phyloP scores from a whole-genome alignment of 2,888 invertebrate species.

The Idaea aversata region DNA sequence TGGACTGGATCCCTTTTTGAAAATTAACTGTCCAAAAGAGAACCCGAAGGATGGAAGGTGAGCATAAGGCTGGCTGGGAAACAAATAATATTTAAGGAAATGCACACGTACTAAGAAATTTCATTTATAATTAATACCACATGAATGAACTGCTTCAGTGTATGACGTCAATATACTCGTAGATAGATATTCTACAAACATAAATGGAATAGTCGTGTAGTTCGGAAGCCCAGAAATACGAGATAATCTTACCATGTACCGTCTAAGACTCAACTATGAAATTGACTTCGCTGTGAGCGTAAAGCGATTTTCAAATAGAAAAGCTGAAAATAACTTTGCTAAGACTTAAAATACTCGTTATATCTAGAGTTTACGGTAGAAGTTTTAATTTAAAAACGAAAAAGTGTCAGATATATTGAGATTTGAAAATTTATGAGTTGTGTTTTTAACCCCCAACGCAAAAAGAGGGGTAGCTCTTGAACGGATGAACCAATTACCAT shows the following conservation, averaged over 20 bases:
- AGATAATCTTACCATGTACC: slow-evolving; percentile 51
- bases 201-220: slow-evolving; percentile 74
- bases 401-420: neutral
- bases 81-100: no score
- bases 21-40: no score
- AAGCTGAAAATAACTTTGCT: slow-evolving; percentile 10
- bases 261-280: slow-evolving; percentile 42
- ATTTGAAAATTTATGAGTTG: neutral
- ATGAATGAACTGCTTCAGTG: slow-evolving; percentile 17
- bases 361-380: neutral
- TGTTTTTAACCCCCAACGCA: no score
- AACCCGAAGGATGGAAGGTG: no score
- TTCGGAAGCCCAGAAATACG: slow-evolving; percentile 54
- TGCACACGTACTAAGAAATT: no score
- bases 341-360: neutral
- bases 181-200: slow-evolving; percentile 47
- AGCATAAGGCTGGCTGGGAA: no score
- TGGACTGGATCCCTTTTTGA: no score
- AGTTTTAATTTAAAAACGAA: neutral
- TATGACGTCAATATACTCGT: neutral
- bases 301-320: slow-evolving; percentile 39
- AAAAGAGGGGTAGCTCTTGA: no score
- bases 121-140: neutral
- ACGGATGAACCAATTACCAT: no score
- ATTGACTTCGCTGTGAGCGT: slow-evolving; percentile 36